Evolutionary conservation across 2,113 vertebrate genomes (phyloP).

Genomic region (Scophthalmus maximus): DNA sequence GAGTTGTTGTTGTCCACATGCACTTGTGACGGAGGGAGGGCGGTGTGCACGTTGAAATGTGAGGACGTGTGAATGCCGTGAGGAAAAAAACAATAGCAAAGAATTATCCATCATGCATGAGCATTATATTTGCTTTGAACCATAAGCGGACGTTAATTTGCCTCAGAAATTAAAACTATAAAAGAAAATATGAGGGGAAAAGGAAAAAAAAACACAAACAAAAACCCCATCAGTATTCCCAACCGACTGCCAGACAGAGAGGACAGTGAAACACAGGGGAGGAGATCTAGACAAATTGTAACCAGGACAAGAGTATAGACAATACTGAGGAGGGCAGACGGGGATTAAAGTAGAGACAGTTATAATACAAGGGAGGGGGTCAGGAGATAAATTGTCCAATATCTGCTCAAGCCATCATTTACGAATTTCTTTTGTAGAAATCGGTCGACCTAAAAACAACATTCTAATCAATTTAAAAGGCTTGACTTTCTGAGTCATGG

Average conservation of each 20-base stretch:
- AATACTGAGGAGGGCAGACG: conserved; percentile 23
- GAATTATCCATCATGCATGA: conserved; percentile 48
- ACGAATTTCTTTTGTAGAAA: conserved; percentile 69
- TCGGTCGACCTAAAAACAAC: conserved; percentile 59
- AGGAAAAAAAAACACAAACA: not conserved
- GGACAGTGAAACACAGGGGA: conserved; percentile 29
- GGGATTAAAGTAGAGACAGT: conserved; percentile 47
- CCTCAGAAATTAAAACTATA: conserved; percentile 20
- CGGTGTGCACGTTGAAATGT: conserved; percentile 22
- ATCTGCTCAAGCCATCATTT: conserved; percentile 78
- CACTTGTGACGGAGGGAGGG: conserved; percentile 25
- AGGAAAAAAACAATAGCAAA: not conserved
- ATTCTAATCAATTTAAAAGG: conserved; percentile 75
- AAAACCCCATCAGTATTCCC: conserved; percentile 3
- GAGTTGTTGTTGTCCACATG: conserved; percentile 61
- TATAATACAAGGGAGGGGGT: conserved; percentile 63
- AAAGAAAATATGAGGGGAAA: not conserved
- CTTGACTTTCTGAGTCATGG: conserved; percentile 61
- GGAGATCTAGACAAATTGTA: conserved; percentile 22
- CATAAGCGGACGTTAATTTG: conserved; percentile 12
- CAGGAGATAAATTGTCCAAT: conserved; percentile 82
- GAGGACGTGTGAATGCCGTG: not conserved
- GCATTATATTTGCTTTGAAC: conserved; percentile 38
- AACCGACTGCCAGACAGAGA: conserved; percentile 46
- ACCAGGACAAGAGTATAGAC: conserved; percentile 39